These are phyloP conservation scores for Pocillopora grandis DNA, from an alignment of 92 coral and sea anemone species.

Conservation along the genomic window DNA sequence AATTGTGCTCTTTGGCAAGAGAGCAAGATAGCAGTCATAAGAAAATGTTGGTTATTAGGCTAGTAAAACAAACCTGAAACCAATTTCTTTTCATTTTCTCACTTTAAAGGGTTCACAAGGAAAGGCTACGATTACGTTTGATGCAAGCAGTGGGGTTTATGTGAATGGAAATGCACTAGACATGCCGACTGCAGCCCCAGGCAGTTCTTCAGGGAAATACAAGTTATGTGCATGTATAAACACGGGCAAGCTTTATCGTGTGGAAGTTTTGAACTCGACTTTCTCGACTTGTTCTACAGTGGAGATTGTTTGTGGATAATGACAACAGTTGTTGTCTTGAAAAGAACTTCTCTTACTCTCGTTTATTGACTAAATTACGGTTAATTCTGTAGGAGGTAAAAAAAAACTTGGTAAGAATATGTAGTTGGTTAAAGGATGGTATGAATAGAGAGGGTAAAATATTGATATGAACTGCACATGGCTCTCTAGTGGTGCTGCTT, in stretches of 20 bases:
- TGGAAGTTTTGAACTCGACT: conserved; percentile 23
- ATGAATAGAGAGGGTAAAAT: too few relatives aligned
- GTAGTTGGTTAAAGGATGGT: too few relatives aligned
- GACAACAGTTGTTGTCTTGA: background rate
- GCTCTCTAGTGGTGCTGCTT: background rate
- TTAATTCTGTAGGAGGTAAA: background rate
- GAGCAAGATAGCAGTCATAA: background rate
- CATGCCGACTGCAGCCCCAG: conserved; percentile 11
- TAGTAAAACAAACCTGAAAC: too few relatives aligned
- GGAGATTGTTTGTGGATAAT: conserved; percentile 39
- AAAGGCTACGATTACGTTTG: conserved; percentile 26
- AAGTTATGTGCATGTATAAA: conserved; percentile 69
- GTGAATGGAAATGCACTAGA: background rate
- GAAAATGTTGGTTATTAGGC: too few relatives aligned
- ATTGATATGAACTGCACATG: too few relatives aligned
- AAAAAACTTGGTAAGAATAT: too few relatives aligned
- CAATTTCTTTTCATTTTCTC: too few relatives aligned
- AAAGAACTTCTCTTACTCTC: background rate
- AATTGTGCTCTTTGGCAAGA: background rate
- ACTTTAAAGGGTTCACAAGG: too few relatives aligned
- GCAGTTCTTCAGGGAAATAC: conserved; percentile 13
- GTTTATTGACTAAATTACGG: background rate
- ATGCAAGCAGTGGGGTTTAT: conserved; percentile 33
- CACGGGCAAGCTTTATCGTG: conserved; percentile 59
- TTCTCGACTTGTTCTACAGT: conserved; percentile 47